phyloP scores from a whole-genome alignment of 2,888 invertebrate genomes.

The Thumatha senex region DNA sequence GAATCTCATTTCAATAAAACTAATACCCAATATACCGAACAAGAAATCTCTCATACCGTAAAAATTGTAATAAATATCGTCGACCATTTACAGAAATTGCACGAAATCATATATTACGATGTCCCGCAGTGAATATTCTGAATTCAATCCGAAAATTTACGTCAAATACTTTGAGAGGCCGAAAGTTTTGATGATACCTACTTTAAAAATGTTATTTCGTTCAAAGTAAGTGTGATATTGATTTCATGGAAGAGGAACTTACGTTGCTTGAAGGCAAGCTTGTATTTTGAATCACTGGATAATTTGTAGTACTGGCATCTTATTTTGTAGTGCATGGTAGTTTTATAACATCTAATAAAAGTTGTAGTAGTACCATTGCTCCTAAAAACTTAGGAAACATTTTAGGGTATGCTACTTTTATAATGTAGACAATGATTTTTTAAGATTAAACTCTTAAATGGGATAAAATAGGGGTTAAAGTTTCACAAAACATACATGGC shows the following conservation, averaged over 20 bases:
- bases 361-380: too few species aligned
- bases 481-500: too few species aligned
- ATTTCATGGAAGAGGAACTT: too few species aligned
- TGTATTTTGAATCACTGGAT: too few species aligned
- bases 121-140: conserved; percentile 41
- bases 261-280: not conserved
- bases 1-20: conserved; percentile 9
- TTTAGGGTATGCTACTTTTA: too few species aligned
- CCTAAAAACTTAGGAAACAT: too few species aligned
- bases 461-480: too few species aligned
- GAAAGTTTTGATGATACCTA: conserved; percentile 1
- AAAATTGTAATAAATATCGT: conserved; percentile 42
- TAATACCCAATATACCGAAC: not conserved
- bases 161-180: conserved; percentile 9
- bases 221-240: not conserved
- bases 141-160: conserved; percentile 35
- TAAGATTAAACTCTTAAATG: too few species aligned
- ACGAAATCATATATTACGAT: conserved; percentile 58
- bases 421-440: too few species aligned
- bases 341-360: too few species aligned
- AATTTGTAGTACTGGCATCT: too few species aligned
- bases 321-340: too few species aligned
- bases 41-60: conserved; percentile 32
- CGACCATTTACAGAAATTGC: conserved; percentile 33
- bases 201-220: not conserved